Base-by-base conservation (phyloP, 2,888 invertebrate species). In the Bedellia somnulentella region DNA sequence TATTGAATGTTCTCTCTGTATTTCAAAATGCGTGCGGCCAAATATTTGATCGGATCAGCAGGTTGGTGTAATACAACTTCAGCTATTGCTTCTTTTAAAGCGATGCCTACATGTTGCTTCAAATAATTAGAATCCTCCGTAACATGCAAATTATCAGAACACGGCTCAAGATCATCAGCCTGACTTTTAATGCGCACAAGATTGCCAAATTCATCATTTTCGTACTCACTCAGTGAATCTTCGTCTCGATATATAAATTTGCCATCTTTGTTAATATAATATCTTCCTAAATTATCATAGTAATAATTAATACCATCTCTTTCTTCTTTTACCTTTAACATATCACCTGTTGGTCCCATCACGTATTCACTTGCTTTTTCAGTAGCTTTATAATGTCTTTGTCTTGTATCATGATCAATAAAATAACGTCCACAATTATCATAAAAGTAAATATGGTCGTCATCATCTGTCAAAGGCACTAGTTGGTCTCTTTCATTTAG, bases 371-470 rank as follows among this genome's bases (percentile, higher is more conserved):
- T 73, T 3, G 66, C 57, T 35, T 52, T 51, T 15, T 41, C 51
- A 38, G 58, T 54, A 32, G 66, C 62, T 54, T 68, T 75, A 35
- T 75, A 75, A 24, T 70, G 45, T 39, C 64, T 50, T 40, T 67
- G 57, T 38, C 55, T 57, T 14, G 57, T 57, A 34, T 49, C 54
- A 4, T 38, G 21, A 29, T 73, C 60, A 15, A 63, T 38, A 38
- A 46, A 75, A 42, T 75, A 71, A 27, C 73, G 56, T 4, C 75
- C 75, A 42, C 73, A 75, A 38, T 67, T 64, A 35, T 75, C 75
- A 42, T 59, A 75, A 43, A 47, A 73, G 45, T 60, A 75, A 34
- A 71, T 34, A 32, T 64, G 57, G 4, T 55, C 47, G 16, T 30
- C 33, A 37, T 71, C 70, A 42, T 75, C 75, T 34, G 52, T 37